phyloP scores from a whole-genome alignment of 1,140 invertebrate species.

The Bombus confusus region DNA sequence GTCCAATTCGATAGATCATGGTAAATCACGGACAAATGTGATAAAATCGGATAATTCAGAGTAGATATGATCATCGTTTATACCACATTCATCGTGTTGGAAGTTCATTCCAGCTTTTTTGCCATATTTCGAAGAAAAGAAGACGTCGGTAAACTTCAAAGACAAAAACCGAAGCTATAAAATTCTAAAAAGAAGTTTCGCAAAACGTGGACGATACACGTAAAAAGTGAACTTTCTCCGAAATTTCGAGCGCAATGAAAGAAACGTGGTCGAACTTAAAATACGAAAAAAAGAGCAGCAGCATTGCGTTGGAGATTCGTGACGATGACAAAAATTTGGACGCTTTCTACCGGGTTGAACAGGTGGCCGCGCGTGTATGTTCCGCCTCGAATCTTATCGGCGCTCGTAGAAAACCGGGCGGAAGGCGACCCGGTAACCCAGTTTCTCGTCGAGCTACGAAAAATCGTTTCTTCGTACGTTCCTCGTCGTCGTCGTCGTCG shows the following conservation, averaged over 20 bases:
- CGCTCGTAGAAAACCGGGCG: slow-evolving; percentile 70
- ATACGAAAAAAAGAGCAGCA: background rate
- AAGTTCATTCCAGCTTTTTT: background rate
- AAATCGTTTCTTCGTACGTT: slow-evolving; percentile 51
- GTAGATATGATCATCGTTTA: background rate
- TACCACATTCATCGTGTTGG: background rate
- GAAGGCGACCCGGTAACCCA: slow-evolving; percentile 67
- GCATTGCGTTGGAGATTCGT: background rate
- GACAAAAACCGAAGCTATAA: background rate
- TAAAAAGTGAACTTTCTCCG: background rate
- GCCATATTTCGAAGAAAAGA: accelerated
- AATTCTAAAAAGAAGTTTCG: background rate
- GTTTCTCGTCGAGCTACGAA: slow-evolving; percentile 59
- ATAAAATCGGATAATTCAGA: background rate
- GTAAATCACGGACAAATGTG: background rate
- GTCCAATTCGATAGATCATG: background rate
- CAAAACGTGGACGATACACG: too few species aligned
- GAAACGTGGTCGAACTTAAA: background rate
- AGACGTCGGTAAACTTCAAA: background rate
- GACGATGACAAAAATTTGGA: slow-evolving; percentile 71
- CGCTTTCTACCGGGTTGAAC: slow-evolving; percentile 76
- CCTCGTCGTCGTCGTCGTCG: background rate
- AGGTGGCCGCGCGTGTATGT: slow-evolving; percentile 68
- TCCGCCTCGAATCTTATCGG: slow-evolving; percentile 73
- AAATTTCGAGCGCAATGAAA: background rate